Evolutionary conservation across 2,888 invertebrate genomes (phyloP), one percentile per base, ranked within the genome.

Genomic region (Argyresthia albistria): DNA sequence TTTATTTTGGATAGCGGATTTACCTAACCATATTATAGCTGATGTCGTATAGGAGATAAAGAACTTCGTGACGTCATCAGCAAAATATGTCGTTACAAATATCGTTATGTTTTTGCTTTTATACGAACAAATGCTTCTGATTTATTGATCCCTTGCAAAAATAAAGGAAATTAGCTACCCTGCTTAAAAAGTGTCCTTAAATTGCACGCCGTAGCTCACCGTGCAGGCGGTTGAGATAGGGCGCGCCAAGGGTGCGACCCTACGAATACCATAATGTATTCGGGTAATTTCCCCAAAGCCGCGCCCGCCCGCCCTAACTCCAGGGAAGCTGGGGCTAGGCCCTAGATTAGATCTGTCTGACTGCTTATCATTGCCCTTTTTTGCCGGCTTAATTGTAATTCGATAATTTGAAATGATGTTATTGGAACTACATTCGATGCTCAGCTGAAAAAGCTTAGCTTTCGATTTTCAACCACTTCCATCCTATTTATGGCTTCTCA

Each of bases 341-440:
- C 71, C 68, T 73, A 73, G 74, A 81, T 80, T 77, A 80, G 76
- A 80, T 76, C 76, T 73, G 69, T 76, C 71, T 69, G 73, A 72
- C 68, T 69, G 67, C 73, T 73, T 73, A 65, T 67, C 70, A 67
- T 70, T 70, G 68, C 66, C 70, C 75, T 74, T 73, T 69, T 46
- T 16, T 11, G n/a, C 9, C 39, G 10, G n/a, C 39, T 9, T 39
- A 39, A 39, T 39, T 39, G 10, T n/a, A 39, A 11, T 39, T 39
- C 25, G 25, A 25, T 25, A 25, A 25, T 25, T 25, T 25, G 25
- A 25, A 25, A 4, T 25, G 25, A 4, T 25, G 25, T 25, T 25
- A 25, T 25, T 25, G 25, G 25, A 25, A 6, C 25, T 6, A 25
- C 6, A 25, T 25, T 25, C 25, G 3, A 2, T 25, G 25, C 25